Evolutionary conservation across 2,888 invertebrate genomes (phyloP).

Genomic region (Coenonympha arcania): DNA sequence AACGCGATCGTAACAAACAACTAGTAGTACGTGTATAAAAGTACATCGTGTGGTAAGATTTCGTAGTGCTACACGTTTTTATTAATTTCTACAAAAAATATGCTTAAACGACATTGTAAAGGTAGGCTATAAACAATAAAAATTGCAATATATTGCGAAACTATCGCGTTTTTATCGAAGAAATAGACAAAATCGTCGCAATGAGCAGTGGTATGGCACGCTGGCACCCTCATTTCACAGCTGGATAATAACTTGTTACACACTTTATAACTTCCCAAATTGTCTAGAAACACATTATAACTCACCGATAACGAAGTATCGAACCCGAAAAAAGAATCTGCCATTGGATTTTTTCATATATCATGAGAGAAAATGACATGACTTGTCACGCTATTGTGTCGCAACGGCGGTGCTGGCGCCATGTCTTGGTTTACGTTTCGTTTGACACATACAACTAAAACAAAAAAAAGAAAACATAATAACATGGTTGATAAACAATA

Average conservation of each 20-base stretch:
- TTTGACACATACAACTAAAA: conserved; percentile 14
- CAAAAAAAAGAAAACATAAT: too few relatives aligned
- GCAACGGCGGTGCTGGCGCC: conserved; percentile 49
- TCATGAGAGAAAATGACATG: conserved; percentile 78
- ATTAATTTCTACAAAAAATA: background rate
- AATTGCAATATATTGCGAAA: conserved; percentile 9
- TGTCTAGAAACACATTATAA: conserved; percentile 39
- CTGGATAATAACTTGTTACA: conserved; percentile 35
- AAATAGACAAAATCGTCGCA: conserved; percentile 27
- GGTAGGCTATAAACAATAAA: background rate
- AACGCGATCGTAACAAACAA: conserved; percentile 25
- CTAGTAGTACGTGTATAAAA: conserved; percentile 18
- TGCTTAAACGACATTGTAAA: background rate
- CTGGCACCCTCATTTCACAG: conserved; percentile 43
- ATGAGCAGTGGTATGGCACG: conserved; percentile 38
- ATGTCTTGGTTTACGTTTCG: conserved; percentile 31
- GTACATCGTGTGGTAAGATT: conserved; percentile 1
- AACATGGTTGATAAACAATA: too few relatives aligned
- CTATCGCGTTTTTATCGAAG: conserved; percentile 8
- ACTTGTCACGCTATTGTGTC: conserved; percentile 76
- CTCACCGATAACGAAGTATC: conserved; percentile 85
- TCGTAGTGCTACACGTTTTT: background rate
- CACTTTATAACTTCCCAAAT: conserved; percentile 32
- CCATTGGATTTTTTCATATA: conserved; percentile 80
- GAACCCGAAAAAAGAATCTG: conserved; percentile 91